Evolutionary conservation across 2,888 invertebrate genomes (phyloP).

Genomic region (Ochropacha duplaris): DNA sequence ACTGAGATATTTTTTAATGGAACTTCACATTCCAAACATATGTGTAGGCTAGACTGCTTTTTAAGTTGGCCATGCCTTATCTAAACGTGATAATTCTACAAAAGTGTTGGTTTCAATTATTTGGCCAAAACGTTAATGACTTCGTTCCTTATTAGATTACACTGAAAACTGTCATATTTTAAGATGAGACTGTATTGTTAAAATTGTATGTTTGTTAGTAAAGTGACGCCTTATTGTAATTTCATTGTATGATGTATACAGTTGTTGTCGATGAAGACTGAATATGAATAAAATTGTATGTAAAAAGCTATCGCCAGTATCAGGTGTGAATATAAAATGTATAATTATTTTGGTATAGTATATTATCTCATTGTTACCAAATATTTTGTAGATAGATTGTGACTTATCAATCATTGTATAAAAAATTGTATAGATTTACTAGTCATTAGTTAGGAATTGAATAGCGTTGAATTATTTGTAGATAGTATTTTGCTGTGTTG

Average conservation of each 20-base stretch:
- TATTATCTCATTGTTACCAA: slow-evolving; percentile 82
- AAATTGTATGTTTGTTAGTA: slow-evolving; percentile 47
- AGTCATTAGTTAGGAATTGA: slow-evolving; percentile 76
- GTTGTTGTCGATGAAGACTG: slow-evolving; percentile 74
- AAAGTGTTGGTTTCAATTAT: slow-evolving; percentile 51
- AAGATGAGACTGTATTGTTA: slow-evolving; percentile 66
- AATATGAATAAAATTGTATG: slow-evolving; percentile 60
- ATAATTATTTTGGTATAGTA: slow-evolving; percentile 77
- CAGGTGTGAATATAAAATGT: slow-evolving; percentile 54
- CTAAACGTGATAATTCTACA: slow-evolving; percentile 61
- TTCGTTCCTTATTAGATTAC: slow-evolving; percentile 60
- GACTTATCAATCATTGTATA: slow-evolving; percentile 53
- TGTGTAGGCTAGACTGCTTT: slow-evolving; percentile 70
- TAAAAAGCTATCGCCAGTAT: slow-evolving; percentile 69
- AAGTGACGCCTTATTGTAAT: slow-evolving; percentile 52
- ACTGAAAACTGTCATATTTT: slow-evolving; percentile 46
- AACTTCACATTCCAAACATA: slow-evolving; percentile 77
- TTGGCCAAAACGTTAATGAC: slow-evolving; percentile 57
- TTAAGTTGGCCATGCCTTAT: slow-evolving; percentile 69
- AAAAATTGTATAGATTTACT: slow-evolving; percentile 72
- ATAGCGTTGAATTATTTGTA: slow-evolving; percentile 57
- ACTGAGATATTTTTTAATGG: slow-evolving; percentile 73
- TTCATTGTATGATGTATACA: slow-evolving; percentile 41
- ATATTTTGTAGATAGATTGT: slow-evolving; percentile 76
- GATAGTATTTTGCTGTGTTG: slow-evolving; percentile 39